Percentiles rank a stretch among this genome's conserved stretches.
phyloP scores from a whole-genome alignment of 2,797 vertebrate species.

The Percopsis omiscomaycus region DNA sequence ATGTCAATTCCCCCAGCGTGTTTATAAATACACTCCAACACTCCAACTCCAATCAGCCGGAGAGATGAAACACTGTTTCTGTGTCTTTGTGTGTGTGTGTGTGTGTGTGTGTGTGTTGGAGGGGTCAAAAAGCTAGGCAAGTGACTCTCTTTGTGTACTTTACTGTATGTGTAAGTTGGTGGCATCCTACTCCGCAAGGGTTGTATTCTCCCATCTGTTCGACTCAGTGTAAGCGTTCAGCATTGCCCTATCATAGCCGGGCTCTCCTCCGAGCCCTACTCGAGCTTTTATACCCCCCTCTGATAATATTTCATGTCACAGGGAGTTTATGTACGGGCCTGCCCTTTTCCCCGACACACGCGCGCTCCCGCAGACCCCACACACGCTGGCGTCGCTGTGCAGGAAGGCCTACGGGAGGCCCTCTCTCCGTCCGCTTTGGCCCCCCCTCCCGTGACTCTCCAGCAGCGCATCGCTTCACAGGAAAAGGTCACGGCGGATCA shows the following conservation, averaged over 20 bases:
- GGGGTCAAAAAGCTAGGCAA: not conserved
- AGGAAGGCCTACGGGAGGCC: conserved; percentile 21
- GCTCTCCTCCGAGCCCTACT: conserved; percentile 23
- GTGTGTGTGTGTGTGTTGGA: not conserved
- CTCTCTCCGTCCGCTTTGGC: conserved; percentile 41
- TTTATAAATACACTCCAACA: conserved; percentile 79
- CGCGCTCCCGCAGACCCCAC: conserved; percentile 11
- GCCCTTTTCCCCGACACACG: conserved; percentile 68
- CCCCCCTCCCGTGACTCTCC: conserved; percentile 44
- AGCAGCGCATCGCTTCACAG: conserved; percentile 40
- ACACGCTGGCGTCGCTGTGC: conserved; percentile 20
- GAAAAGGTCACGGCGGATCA: conserved; percentile 72
- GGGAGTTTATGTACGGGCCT: conserved; percentile 64
- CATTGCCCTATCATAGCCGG: conserved; percentile 39
- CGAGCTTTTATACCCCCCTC: conserved; percentile 25
- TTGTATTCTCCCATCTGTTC: too few relatives aligned
- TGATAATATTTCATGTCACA: conserved; percentile 67
- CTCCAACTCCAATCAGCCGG: conserved; percentile 46
- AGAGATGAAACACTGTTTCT: conserved; percentile 32
- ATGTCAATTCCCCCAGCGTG: conserved; percentile 75
- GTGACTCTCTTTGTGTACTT: not conserved
- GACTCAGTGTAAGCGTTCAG: not conserved
- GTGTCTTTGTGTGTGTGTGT: conserved; percentile 15
- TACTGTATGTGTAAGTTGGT: not conserved
- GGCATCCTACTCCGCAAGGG: not conserved